phyloP scores from a whole-genome alignment of 2,888 invertebrate species.

The Chrysotoxum bicinctum region DNA sequence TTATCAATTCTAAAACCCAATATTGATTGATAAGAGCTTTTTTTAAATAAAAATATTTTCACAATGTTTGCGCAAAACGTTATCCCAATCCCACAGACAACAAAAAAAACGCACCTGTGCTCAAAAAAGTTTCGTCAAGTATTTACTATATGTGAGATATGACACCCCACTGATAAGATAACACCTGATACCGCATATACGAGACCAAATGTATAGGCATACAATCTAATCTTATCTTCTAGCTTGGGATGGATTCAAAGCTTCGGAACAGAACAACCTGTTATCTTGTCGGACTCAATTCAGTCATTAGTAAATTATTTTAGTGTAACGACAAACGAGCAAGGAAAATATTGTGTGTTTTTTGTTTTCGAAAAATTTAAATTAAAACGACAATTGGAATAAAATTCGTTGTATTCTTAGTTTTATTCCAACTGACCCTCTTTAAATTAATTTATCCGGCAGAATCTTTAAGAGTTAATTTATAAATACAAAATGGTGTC shows the following conservation, averaged over 20 bases:
- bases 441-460: neutral
- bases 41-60: conserved; percentile 20
- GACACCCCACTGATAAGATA: conserved; percentile 48
- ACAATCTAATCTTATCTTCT: conserved; percentile 45
- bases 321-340: conserved; percentile 57
- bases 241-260: conserved; percentile 45
- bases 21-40: conserved; percentile 11
- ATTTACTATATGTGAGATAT: conserved; percentile 13
- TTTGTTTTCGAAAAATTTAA: neutral
- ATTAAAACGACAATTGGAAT: conserved; percentile 49
- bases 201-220: neutral
- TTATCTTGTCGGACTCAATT: conserved; percentile 51
- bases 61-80: conserved; percentile 63
- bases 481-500: conserved; percentile 86
- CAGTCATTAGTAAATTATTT: conserved; percentile 37
- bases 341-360: conserved; percentile 27
- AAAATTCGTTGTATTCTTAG: neutral
- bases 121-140: conserved; percentile 58
- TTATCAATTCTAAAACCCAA: conserved; percentile 43
- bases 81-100: neutral
- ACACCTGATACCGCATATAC: neutral
- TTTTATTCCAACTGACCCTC: neutral
- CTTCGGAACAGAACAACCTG: conserved; percentile 51
- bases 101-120: conserved; percentile 43
- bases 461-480: neutral